Evolutionary conservation across 2,888 invertebrate species (phyloP).

Genomic region (Cenopis cana): DNA sequence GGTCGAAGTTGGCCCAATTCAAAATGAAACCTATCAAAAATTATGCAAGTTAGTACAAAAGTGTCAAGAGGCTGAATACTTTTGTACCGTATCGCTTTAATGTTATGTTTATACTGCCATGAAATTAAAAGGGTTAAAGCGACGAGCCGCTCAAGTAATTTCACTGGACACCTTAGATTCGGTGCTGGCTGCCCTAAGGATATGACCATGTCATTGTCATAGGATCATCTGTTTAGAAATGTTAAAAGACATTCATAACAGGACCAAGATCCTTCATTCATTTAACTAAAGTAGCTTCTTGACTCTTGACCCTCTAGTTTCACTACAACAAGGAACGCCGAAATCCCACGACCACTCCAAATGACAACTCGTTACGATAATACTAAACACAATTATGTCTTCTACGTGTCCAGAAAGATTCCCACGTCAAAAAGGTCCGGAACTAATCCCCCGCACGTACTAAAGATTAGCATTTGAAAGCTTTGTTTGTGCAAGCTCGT

Average conservation of each 20-base stretch:
- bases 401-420: slow-evolving; percentile 58
- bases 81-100: too few relatives aligned
- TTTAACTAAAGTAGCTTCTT: neutral
- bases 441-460: slow-evolving; percentile 81
- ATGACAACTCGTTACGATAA: slow-evolving; percentile 21
- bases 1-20: neutral
- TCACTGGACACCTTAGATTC: too few relatives aligned
- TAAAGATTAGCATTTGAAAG: slow-evolving; percentile 81
- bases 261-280: neutral
- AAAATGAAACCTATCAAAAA: neutral
- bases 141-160: too few relatives aligned
- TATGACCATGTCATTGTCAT: neutral
- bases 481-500: slow-evolving; percentile 81
- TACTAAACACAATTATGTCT: slow-evolving; percentile 31
- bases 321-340: slow-evolving; percentile 4
- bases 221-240: too few relatives aligned
- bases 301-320: neutral
- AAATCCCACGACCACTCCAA: slow-evolving; percentile 24
- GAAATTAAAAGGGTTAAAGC: neutral
- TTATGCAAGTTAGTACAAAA: neutral
- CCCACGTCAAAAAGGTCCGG: slow-evolving; percentile 70
- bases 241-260: neutral
- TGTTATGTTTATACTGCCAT: neutral
- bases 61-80: neutral
- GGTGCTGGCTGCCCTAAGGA: neutral